Evolutionary conservation across 2,113 vertebrate species (phyloP), one percentile per base, ranked within the genome.

Genomic region (Gnathonemus longibarbis): DNA sequence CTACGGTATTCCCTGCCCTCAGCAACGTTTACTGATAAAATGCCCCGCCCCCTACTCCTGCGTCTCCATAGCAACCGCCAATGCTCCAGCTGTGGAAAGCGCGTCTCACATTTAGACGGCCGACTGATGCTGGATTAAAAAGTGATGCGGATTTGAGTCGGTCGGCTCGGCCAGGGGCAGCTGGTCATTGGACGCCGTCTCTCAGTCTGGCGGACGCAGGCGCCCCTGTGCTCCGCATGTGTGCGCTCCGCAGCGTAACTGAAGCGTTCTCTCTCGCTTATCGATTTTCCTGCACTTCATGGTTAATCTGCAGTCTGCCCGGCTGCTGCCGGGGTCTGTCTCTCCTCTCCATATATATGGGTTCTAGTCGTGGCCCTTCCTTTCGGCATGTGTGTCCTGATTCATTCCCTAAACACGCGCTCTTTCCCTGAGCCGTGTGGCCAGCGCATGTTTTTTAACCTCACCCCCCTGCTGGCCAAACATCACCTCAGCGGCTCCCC

Each of bases 241-340:
- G 4, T 86, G 48, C 5, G 11, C 42, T 74, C 24, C 17, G 1
- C 88, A 1, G 46, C 83, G n/a, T 70, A 66, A 49, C 66, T 88
- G 52, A 90, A 50, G 84, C 52, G 7, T 17, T 89, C n/a, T 88
- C 45, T 91, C 83, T 52, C 46, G 13, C 17, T 49, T 84, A 74
- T 90, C 27, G 52, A 91, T 88, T 88, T 88, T 35, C 10, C 46
- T 50, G 85, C 85, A 2, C 74, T 70, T 90, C 56, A 31, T 52
- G 21, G 53, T 53, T 35, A 88, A 49, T 53, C 86, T 85, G 70
- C 53, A 49, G 39, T 53, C 84, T 46, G 17, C 52, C 52, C 3
- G 13, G 9, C 53, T 88, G 31, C 10, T 62, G 31, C 87, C 1
- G 10, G 11, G 6, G 5, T 62, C 87, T 88, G 39, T 21, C 58